phyloP scores from a whole-genome alignment of 2,113 vertebrate species.

The Macquaria australasica region DNA sequence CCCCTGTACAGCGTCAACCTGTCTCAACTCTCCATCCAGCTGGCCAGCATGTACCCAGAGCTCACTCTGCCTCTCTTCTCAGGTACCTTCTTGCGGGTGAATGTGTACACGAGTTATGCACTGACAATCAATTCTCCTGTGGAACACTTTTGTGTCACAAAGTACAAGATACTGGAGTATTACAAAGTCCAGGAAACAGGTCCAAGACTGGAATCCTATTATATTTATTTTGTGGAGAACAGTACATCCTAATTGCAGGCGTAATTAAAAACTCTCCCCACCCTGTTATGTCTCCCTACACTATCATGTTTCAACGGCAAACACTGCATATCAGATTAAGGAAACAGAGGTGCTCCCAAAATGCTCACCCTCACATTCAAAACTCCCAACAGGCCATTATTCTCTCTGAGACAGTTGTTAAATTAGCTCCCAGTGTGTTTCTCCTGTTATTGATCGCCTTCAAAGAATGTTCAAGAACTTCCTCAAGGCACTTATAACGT shows the following conservation, averaged over 20 bases:
- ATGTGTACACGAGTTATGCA: not conserved
- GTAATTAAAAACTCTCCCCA: constrained; percentile 4
- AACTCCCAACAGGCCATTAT: not conserved
- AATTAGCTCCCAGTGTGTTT: not conserved
- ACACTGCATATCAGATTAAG: not conserved
- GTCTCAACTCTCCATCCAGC: constrained; percentile 92
- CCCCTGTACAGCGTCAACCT: constrained; percentile 96
- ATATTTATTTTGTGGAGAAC: not conserved
- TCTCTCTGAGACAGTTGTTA: not conserved
- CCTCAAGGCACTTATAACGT: not conserved
- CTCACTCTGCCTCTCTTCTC: constrained; percentile 98
- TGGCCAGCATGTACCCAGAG: constrained; percentile 98
- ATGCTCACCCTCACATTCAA: not conserved
- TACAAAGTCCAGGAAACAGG: not conserved
- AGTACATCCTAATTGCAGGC: not conserved
- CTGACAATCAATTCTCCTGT: not conserved
- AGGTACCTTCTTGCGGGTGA: constrained; percentile 82
- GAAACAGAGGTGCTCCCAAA: not conserved
- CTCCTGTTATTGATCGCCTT: not conserved
- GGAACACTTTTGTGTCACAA: not conserved
- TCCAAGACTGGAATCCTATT: not conserved
- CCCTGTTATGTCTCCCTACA: not conserved
- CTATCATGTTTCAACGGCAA: not conserved
- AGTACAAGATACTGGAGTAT: not conserved
- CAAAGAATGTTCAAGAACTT: not conserved